phyloP scores from a whole-genome alignment of 2,888 invertebrate species.

The Folsomia candida region DNA sequence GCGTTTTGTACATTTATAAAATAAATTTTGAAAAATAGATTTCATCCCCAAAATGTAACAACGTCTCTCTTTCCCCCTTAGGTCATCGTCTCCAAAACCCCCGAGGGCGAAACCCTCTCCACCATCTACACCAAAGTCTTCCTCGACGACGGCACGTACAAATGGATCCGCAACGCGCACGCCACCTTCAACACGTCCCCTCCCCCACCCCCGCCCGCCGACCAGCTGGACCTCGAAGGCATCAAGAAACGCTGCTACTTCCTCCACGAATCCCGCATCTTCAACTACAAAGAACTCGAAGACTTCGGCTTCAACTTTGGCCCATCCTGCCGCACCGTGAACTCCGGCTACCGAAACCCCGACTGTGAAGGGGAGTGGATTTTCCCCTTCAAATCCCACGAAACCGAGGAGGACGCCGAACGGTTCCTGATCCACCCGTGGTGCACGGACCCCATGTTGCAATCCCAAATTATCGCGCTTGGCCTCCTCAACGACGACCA shows the following conservation, averaged over 20 bases:
- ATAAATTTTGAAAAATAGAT: no score
- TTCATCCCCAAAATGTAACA: no score
- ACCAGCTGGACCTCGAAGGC: not conserved
- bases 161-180: conserved; percentile 7
- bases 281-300: not conserved
- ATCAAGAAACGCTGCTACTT: not conserved
- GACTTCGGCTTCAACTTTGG: not conserved
- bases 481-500: not conserved
- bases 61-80: no score
- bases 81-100: not conserved
- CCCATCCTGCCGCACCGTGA: not conserved
- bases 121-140: not conserved
- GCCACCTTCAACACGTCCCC: not conserved
- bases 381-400: not conserved
- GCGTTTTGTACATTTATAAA: no score
- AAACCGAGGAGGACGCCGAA: not conserved
- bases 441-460: not conserved
- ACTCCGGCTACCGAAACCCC: not conserved
- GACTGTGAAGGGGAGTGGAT: not conserved
- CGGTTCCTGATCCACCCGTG: not conserved
- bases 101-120: not conserved
- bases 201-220: not conserved
- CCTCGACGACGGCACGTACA: not conserved
- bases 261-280: not conserved
- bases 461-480: not conserved